Evolutionary conservation across 1,140 invertebrate genomes (phyloP).

Genomic region (Drosophila ohnishii): DNA sequence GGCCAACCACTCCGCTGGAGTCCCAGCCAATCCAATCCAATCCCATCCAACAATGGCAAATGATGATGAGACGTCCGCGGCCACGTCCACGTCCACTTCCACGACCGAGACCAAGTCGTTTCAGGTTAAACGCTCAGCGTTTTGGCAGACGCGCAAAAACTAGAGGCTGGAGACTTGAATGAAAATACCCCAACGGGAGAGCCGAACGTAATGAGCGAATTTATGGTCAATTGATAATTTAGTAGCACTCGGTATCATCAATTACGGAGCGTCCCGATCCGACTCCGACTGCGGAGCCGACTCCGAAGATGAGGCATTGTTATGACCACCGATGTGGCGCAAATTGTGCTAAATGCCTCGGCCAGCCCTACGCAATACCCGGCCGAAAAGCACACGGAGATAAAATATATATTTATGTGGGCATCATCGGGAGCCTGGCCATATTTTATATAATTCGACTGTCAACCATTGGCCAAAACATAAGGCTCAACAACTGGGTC

Average conservation of each 20-base stretch:
- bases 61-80: slow-evolving; percentile 69
- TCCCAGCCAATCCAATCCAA: slow-evolving; percentile 27
- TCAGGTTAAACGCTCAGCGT: slow-evolving; percentile 64
- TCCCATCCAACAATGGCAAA: slow-evolving; percentile 70
- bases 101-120: slow-evolving; percentile 39
- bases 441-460: slow-evolving; percentile 59
- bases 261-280: slow-evolving; percentile 57
- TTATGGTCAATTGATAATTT: slow-evolving; percentile 83
- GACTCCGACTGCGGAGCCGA: slow-evolving; percentile 3
- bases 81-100: background rate
- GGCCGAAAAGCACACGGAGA: slow-evolving; percentile 20
- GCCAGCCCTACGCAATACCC: slow-evolving; percentile 53
- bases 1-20: slow-evolving; percentile 22
- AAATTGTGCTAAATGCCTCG: slow-evolving; percentile 82
- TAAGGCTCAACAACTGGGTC: slow-evolving; percentile 53
- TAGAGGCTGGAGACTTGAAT: slow-evolving; percentile 58
- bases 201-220: slow-evolving; percentile 82
- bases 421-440: slow-evolving; percentile 40
- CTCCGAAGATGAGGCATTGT: slow-evolving; percentile 79
- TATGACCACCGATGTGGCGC: slow-evolving; percentile 81
- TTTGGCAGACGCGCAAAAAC: slow-evolving; percentile 54
- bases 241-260: slow-evolving; percentile 83
- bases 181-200: slow-evolving; percentile 53
- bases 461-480: slow-evolving; percentile 49
- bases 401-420: slow-evolving; percentile 69